Conservation (phyloP, 35 echinoderm and acorn worm species). For the Patiria miniata region DNA sequence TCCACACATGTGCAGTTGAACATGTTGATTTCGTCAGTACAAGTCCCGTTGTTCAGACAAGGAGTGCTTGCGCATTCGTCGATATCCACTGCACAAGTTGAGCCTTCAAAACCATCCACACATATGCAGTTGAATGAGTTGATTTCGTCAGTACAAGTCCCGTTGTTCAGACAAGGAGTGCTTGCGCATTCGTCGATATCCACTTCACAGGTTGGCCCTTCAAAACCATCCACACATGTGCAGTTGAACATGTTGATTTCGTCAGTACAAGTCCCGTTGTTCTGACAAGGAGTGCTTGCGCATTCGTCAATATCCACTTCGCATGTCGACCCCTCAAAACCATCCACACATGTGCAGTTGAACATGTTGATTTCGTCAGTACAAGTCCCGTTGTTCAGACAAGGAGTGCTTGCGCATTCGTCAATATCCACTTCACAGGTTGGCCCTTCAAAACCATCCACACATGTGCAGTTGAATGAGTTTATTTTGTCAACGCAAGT, state of each 20-base stretch:
- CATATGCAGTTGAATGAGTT: constrained; percentile 34
- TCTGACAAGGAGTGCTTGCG: constrained; percentile 37
- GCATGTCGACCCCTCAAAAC: constrained; percentile 51
- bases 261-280: constrained; percentile 43
- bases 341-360: constrained; percentile 64
- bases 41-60: constrained; percentile 74
- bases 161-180: constrained; percentile 33
- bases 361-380: constrained; percentile 55
- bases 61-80: constrained; percentile 68
- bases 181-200: constrained; percentile 69
- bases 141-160: constrained; percentile 33
- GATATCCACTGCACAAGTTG: constrained; percentile 61
- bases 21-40: constrained; percentile 4
- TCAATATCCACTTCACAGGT: constrained; percentile 57
- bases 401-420: constrained; percentile 70
- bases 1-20: no score
- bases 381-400: constrained; percentile 60
- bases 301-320: constrained; percentile 73
- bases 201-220: constrained; percentile 52
- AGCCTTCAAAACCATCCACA: constrained; percentile 35
- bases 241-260: constrained; percentile 11
- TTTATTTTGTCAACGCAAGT: constrained; percentile 54
- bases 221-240: constrained; percentile 33
- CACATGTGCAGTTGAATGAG: constrained; percentile 65
- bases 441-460: constrained; percentile 51